These are phyloP conservation scores for Paedocypris sp. DNA, from an alignment of 2,113 vertebrate species.

Conservation along the genomic window DNA sequence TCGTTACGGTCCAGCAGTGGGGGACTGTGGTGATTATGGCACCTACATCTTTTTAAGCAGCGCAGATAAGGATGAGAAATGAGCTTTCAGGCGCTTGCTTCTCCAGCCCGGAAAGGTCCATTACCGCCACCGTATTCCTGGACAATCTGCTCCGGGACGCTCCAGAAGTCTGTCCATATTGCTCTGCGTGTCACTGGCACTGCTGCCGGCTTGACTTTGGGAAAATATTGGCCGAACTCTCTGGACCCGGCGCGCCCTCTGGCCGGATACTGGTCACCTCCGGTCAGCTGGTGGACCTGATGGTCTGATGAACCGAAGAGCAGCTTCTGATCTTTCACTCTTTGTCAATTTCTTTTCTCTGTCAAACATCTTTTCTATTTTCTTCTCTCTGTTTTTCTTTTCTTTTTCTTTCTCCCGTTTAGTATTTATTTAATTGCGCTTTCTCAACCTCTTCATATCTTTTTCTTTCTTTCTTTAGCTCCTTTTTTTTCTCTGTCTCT, in stretches of 20 bases:
- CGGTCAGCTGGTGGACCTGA: no score
- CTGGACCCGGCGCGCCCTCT: constrained; percentile 54
- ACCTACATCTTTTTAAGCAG: constrained; percentile 20
- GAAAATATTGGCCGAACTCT: constrained; percentile 45
- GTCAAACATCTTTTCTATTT: no score
- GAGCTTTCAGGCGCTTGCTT: not conserved
- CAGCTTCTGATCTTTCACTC: no score
- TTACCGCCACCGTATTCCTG: constrained; percentile 4
- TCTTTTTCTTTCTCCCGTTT: no score
- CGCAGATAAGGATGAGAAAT: constrained; percentile 25
- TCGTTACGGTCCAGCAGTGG: constrained; percentile 14
- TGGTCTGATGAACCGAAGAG: no score
- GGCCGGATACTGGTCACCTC: no score
- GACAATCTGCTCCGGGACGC: constrained; percentile 21
- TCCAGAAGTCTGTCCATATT: constrained; percentile 42
- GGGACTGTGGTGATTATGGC: constrained; percentile 15
- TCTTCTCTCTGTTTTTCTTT: no score
- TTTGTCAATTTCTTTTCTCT: no score
- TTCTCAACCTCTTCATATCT: no score
- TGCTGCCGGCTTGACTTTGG: constrained; percentile 48
- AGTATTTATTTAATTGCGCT: no score
- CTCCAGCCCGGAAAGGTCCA: not conserved
- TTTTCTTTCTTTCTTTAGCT: no score
- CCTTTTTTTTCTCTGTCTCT: no score
- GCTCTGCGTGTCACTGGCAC: constrained; percentile 49